Evolutionary conservation across 1,140 invertebrate species (phyloP), one percentile per base, ranked within the genome.

Genomic region (Neodiprion fabricii): DNA sequence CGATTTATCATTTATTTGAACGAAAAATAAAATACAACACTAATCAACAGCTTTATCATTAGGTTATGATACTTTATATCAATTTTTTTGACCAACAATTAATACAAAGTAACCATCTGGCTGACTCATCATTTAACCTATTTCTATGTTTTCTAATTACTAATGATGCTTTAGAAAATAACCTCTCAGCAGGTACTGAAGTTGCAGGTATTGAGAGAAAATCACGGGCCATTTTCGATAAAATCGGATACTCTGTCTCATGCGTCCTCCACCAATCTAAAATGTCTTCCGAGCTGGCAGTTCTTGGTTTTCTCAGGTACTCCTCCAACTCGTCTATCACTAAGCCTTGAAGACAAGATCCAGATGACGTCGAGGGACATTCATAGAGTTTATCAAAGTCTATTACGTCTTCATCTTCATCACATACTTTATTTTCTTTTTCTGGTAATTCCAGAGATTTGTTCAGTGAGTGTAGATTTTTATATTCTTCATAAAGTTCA

Each of bases 151-250:
- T 81, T 17, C 79, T 70, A 47, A 82, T 79, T 67, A 78, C 74
- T 61, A 81, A 75, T 9, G 77, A 76, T 72, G 81, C 79, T 72
- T 74, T 79, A 11, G 79, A 81, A 72, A 83, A 84, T 48, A 84
- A 78, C 75, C 82, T 82, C 78, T 85, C 83, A 76, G 80, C 77
- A 75, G 84, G 82, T 76, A 84, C 82, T 77, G 79, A 79, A 73
- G 81, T 84, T 75, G 83, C 82, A 75, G 79, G 73, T 76, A 85
- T 82, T 75, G 75, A 79, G 49, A 84, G 77, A 79, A 84, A 85
- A 80, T 85, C 82, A 78, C 81, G 81, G 75, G 82, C 83, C 83
- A 84, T 85, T 76, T 81, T 79, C 69, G 80, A 74, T 73, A 86
- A 78, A 79, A 74, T 76, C 69, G 80, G 83, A 79, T 79, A 85